Evolutionary conservation across 2,797 vertebrate species (phyloP), one percentile per base, ranked within the genome.

Genomic region (Malacoraja senta): DNA sequence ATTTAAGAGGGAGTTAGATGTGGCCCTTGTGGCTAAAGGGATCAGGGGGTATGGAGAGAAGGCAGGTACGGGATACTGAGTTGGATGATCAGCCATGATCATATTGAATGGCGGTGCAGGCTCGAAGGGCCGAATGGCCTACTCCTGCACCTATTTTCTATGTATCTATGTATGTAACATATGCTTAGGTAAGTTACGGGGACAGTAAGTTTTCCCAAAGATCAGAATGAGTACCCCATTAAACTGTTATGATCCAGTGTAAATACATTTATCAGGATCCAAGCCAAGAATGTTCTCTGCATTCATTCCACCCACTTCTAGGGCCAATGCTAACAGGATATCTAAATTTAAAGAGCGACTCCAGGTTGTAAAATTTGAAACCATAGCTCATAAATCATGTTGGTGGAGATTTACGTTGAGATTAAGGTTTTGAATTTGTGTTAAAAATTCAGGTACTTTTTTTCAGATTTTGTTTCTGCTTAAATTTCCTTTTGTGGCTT

Each of bases 351-450:
- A 68, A 19, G 63, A 32, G 84, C 32, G 84, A 88, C 84, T 68
- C n/a, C 63, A 68, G 84, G 19, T 88, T 88, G 84, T 88, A 65
- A 63, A 68, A 32, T 88, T 68, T 88, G 61, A 68, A 88, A 10
- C 61, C 35, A 15, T 19, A 88, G n/a, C 24, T 88, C 21, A 88
- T 88, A 68, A 88, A 32, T 10, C 84, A 88, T 12, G 8, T 9
- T 32, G 4, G 84, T 21, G 2, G 9, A 68, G 9, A 19, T 8
- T 88, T 88, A 35, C 21, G 21, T 68, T 35, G 65, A 63, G 61
- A 17, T 9, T 68, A 35, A 53, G 63, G n/a, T 35, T 68, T 68
- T 88, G 63, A 88, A 63, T 65, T 65, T 32, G 19, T 65, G 61
- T 61, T 61, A 63, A 32, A n/a, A 63, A 0, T 88, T 32, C 32